phyloP scores from a whole-genome alignment of 1,140 invertebrate species.

The Macrobrachium rosenbergii region DNA sequence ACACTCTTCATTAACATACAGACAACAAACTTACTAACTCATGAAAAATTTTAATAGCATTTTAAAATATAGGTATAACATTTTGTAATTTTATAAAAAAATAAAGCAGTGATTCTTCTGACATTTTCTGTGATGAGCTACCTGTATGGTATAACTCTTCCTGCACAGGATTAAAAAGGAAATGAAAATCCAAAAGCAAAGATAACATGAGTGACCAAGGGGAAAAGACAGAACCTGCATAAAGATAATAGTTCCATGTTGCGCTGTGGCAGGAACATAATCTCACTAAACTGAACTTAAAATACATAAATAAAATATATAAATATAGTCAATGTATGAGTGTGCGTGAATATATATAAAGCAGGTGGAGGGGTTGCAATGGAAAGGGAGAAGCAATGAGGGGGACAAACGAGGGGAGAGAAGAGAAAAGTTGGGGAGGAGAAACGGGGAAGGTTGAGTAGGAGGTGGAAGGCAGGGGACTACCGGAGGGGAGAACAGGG shows the following conservation, averaged over 20 bases:
- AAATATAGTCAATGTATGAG: not conserved
- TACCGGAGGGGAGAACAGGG: constrained; percentile 45
- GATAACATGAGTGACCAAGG: not conserved
- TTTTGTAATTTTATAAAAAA: no score
- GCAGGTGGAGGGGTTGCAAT: constrained; percentile 37
- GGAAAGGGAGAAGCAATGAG: constrained; percentile 40
- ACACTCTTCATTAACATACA: no score
- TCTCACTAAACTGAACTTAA: constrained; percentile 58
- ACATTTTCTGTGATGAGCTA: no score
- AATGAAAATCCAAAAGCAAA: constrained; percentile 9
- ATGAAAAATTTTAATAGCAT: no score
- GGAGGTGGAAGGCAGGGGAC: constrained; percentile 32
- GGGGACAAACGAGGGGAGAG: constrained; percentile 57
- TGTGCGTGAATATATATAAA: constrained; percentile 5
- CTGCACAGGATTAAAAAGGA: not conserved
- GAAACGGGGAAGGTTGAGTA: constrained; percentile 60
- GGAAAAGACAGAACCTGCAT: not conserved
- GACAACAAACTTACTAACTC: no score
- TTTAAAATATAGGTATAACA: no score
- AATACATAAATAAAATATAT: constrained; percentile 41
- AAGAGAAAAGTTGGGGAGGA: constrained; percentile 61
- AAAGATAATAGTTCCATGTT: constrained; percentile 25
- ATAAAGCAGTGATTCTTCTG: no score
- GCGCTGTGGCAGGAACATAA: constrained; percentile 50
- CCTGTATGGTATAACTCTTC: not conserved